Evolutionary conservation across 1,140 invertebrate species (phyloP).

Genomic region (Drosophila saltans): DNA sequence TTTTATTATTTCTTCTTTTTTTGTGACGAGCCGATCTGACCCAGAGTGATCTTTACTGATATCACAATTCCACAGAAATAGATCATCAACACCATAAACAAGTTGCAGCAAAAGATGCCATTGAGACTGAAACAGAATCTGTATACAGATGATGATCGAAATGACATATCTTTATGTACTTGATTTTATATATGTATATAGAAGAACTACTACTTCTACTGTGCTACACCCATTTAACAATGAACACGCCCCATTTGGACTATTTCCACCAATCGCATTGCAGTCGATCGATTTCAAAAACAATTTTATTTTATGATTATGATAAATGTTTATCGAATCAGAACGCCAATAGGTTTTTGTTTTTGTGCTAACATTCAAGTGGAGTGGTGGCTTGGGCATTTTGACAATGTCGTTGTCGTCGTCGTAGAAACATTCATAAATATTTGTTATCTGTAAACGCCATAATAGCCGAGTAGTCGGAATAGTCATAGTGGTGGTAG

Average conservation of each 20-base stretch:
- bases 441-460: conserved; percentile 75
- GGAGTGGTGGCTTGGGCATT: conserved; percentile 70
- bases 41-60: conserved; percentile 70
- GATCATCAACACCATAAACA: conserved; percentile 24
- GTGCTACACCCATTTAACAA: conserved; percentile 35
- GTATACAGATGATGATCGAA: background rate
- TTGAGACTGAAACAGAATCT: background rate
- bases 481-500: conserved; percentile 49
- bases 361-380: conserved; percentile 32
- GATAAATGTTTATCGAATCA: conserved; percentile 83
- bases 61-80: conserved; percentile 49
- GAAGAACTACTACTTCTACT: conserved; percentile 26
- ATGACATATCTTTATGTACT: background rate
- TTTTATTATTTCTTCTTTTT: conserved; percentile 26
- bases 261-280: conserved; percentile 69
- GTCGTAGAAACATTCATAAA: conserved; percentile 62
- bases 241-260: conserved; percentile 61
- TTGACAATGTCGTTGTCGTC: conserved; percentile 59
- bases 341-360: conserved; percentile 67
- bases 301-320: conserved; percentile 79
- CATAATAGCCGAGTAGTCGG: conserved; percentile 67
- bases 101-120: background rate
- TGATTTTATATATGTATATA: background rate
- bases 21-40: conserved; percentile 48
- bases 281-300: conserved; percentile 63